Evolutionary conservation across 1,140 invertebrate species (phyloP), one percentile per base, ranked within the genome.

Genomic region (Papilio glaucus): DNA sequence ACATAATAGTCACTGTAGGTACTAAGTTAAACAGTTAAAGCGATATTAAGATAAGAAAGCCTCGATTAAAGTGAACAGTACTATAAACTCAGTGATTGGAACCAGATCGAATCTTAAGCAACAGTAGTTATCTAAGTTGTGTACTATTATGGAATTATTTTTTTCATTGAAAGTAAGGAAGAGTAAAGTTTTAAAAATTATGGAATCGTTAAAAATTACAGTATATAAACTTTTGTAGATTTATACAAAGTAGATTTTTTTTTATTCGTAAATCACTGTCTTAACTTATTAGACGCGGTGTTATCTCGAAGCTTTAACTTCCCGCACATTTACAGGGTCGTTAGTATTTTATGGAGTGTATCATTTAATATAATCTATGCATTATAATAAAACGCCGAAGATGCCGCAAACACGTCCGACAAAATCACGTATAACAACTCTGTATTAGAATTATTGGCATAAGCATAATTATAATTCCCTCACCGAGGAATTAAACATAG

Each of bases 381-480:
- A 12, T 65, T 45, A 79, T 79, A 76, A 73, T 65, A 72, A 82
- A 79, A 76, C 78, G 78, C 77, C 79, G 78, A 79, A 73, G 79
- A 79, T 70, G 75, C 72, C 77, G 83, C 83, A 84, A 85, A 82
- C 85, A 88, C 86, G 86, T 86, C 74, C 79, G 62, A 74, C 75
- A 79, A 85, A 88, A 88, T 87, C 82, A 84, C 82, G 78, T 84
- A 79, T 85, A 87, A 86, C 81, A 83, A 86, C 78, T 73, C 77
- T 79, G 81, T 75, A 79, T 84, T 86, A 85, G 83, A 74, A 83
- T 86, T 82, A 83, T 72, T 72, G 76, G 82, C 79, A 79, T 82
- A 84, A n/a, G n/a, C n/a, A n/a, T n/a, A n/a, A 88, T 87, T 24
- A 85, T 84, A 83, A 87, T 88, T 85, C 79, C 77, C 77, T 83